These are phyloP conservation scores for Heliothis peltigera DNA, from an alignment of 2,888 invertebrate species.

Conservation along the genomic window DNA sequence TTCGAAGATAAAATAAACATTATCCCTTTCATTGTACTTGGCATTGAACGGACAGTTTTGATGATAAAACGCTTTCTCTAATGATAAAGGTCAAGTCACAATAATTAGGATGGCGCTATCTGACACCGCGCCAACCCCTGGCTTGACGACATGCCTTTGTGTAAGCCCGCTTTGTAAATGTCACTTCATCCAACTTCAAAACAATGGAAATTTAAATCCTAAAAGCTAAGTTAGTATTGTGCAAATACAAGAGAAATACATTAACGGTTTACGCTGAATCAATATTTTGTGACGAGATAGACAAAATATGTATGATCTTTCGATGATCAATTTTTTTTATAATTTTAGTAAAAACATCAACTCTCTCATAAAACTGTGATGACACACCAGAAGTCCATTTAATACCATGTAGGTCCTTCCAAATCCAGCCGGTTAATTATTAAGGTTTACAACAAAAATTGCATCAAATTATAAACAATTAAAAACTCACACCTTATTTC, in stretches of 20 bases:
- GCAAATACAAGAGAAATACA: background rate
- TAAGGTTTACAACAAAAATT: background rate
- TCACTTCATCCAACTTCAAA: slow-evolving; percentile 27
- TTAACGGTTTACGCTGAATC: background rate
- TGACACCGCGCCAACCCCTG: slow-evolving; percentile 45
- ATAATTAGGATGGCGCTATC: slow-evolving; percentile 43
- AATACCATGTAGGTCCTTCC: background rate
- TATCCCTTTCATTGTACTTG: slow-evolving; percentile 13
- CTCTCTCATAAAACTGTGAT: too few species aligned
- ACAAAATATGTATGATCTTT: too few species aligned
- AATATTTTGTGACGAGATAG: too few species aligned
- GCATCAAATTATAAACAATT: background rate
- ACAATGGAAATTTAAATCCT: slow-evolving; percentile 35
- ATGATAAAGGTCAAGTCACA: slow-evolving; percentile 43
- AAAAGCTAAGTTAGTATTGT: background rate
- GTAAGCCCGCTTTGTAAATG: slow-evolving; percentile 29
- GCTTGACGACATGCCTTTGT: slow-evolving; percentile 41
- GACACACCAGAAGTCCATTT: background rate
- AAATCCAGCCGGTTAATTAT: background rate
- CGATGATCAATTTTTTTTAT: too few species aligned
- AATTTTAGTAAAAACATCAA: too few species aligned
- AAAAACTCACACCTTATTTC: background rate
- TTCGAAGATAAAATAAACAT: background rate
- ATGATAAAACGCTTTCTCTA: slow-evolving; percentile 38
- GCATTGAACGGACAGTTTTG: slow-evolving; percentile 17